Evolutionary conservation across 2,888 invertebrate genomes (phyloP).

Genomic region (Athalia cordata): DNA sequence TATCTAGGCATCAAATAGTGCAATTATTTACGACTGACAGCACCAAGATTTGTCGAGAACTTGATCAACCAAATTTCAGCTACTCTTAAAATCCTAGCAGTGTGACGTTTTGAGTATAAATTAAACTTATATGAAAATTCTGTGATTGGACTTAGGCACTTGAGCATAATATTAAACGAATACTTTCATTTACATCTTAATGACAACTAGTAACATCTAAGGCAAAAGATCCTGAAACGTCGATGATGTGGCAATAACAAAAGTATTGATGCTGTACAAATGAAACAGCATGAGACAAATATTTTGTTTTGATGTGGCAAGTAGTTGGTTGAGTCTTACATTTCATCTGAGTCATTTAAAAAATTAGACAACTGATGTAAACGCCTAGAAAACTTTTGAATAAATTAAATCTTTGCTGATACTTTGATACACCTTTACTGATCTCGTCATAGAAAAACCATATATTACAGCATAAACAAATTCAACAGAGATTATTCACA

Average conservation of each 20-base stretch:
- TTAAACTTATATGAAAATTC: slow-evolving; percentile 18
- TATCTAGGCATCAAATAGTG: background rate
- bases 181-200: slow-evolving; percentile 15
- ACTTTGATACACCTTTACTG: background rate
- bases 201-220: background rate
- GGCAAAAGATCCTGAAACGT: background rate
- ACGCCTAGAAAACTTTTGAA: background rate
- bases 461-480: slow-evolving; percentile 11
- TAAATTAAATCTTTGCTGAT: background rate
- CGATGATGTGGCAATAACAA: slow-evolving; percentile 14
- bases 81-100: background rate
- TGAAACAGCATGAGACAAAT: background rate
- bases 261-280: background rate
- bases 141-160: background rate
- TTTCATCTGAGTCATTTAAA: too few relatives aligned
- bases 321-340: too few relatives aligned
- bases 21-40: slow-evolving; percentile 28
- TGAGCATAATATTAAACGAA: slow-evolving; percentile 9
- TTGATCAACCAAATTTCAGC: background rate
- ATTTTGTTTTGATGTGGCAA: background rate
- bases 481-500: background rate
- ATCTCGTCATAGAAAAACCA: slow-evolving; percentile 11
- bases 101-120: background rate
- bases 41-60: background rate
- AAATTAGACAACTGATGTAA: too few relatives aligned